A percentile compares a stretch with the other conserved stretches of the same genome.
phyloP scores from a whole-genome alignment of 2,888 invertebrate species.

The Gisinianus flammeolus region DNA sequence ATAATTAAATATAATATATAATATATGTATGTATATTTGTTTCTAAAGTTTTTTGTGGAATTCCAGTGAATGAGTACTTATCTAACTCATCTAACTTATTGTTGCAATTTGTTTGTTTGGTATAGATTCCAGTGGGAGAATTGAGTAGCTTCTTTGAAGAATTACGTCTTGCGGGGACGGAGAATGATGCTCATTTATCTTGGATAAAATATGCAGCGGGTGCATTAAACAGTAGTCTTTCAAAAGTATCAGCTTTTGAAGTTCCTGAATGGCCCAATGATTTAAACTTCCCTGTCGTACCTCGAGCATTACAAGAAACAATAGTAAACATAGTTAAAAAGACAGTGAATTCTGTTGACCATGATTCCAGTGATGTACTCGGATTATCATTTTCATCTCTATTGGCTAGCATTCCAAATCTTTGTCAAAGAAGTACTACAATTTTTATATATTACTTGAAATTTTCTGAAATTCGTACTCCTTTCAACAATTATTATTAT shows the following conservation, averaged over 20 bases:
- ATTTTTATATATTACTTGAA: neutral
- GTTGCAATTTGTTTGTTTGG: neutral
- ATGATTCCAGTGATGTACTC: slow-evolving; percentile 50
- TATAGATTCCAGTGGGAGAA: slow-evolving; percentile 51
- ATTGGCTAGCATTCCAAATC: slow-evolving; percentile 52
- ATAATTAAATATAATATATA: too few species aligned
- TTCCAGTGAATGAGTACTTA: too few species aligned
- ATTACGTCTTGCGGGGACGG: slow-evolving; percentile 50
- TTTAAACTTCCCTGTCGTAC: slow-evolving; percentile 52
- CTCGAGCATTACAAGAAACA: slow-evolving; percentile 50
- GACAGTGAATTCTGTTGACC: slow-evolving; percentile 42
- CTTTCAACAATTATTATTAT: neutral
- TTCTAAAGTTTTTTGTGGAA: too few species aligned
- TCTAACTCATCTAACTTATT: neutral
- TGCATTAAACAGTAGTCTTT: slow-evolving; percentile 51
- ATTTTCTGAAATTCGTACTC: too few species aligned
- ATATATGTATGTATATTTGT: neutral
- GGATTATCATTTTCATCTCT: slow-evolving; percentile 53
- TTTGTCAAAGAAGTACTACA: slow-evolving; percentile 51
- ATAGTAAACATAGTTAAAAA: slow-evolving; percentile 52
- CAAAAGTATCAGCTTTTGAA: slow-evolving; percentile 51
- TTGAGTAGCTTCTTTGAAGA: slow-evolving; percentile 53
- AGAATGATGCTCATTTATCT: slow-evolving; percentile 56
- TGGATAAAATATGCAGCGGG: slow-evolving; percentile 59
- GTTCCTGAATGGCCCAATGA: slow-evolving; percentile 54